A percentile compares a stretch with the other conserved stretches of the same genome.
These are phyloP conservation scores for Megalops cyprinoides DNA, from an alignment of 2,797 vertebrate species.

Conservation along the genomic window DNA sequence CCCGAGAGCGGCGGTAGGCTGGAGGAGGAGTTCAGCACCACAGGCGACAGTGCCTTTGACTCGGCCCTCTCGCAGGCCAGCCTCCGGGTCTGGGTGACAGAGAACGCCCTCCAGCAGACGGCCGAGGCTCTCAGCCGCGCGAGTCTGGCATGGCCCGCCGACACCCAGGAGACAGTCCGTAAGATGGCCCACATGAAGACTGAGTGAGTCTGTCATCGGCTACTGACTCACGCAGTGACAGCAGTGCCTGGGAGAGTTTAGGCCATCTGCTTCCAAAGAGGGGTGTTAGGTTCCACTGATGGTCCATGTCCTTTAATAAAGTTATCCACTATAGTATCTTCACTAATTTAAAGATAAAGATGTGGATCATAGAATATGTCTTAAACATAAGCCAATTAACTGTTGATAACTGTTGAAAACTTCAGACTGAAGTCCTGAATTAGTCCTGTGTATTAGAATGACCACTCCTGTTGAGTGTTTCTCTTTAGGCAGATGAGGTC, in stretches of 20 bases:
- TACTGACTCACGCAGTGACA: too few species aligned
- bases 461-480: too few species aligned
- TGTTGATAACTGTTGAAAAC: too few species aligned
- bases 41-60: conserved; percentile 40
- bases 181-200: conserved; percentile 62
- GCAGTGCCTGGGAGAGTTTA: too few species aligned
- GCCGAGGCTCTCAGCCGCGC: conserved; percentile 60
- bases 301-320: background rate
- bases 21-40: background rate
- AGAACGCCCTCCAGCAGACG: conserved; percentile 59
- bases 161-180: conserved; percentile 56
- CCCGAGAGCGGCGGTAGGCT: background rate
- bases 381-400: too few species aligned
- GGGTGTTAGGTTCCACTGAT: background rate
- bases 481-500: too few species aligned
- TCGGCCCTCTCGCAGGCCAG: conserved; percentile 52
- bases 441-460: too few species aligned
- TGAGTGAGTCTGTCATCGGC: conserved; percentile 52
- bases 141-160: background rate
- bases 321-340: background rate
- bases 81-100: conserved; percentile 54
- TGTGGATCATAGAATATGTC: background rate
- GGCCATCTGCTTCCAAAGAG: background rate
- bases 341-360: background rate
- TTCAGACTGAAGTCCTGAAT: too few species aligned